Conservation (phyloP, 1,140 invertebrate genomes). For the Zaprionus taronus region DNA sequence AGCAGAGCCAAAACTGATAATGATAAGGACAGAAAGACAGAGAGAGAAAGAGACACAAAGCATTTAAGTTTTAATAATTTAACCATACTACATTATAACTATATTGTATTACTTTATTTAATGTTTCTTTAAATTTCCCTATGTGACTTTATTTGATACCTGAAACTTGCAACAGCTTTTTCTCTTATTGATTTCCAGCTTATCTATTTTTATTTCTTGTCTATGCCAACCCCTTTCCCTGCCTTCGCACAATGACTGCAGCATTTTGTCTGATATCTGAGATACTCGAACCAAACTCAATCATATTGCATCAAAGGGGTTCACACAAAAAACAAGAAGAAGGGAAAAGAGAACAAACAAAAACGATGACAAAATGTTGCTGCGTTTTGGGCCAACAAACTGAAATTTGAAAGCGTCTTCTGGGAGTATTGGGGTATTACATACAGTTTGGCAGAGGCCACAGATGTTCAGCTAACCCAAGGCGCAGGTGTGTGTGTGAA, state of each 20-base stretch:
- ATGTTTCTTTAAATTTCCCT: too few relatives aligned
- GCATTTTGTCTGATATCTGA: conserved; percentile 1
- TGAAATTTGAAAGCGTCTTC: conserved; percentile 24
- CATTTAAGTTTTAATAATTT: too few relatives aligned
- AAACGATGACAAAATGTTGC: conserved; percentile 14
- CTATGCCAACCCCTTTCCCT: background rate
- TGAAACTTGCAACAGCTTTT: too few relatives aligned
- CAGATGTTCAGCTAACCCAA: conserved; percentile 20
- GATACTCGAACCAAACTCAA: conserved; percentile 6
- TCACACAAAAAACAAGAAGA: background rate
- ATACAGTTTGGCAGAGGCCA: conserved; percentile 16
- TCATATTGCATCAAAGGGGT: background rate
- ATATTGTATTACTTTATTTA: too few relatives aligned
- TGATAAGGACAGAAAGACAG: background rate
- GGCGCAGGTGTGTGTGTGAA: conserved; percentile 25
- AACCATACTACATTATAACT: too few relatives aligned
- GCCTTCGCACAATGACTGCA: background rate
- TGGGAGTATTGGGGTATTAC: conserved; percentile 18
- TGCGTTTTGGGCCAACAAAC: conserved; percentile 14
- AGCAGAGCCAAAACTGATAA: conserved; percentile 1
- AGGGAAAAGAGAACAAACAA: background rate
- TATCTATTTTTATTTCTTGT: background rate
- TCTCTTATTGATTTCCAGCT: background rate
- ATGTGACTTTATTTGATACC: too few relatives aligned
- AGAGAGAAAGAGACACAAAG: background rate